Percentiles rank a stretch among this genome's conserved stretches.
phyloP scores from a whole-genome alignment of 2,888 invertebrate genomes.

The Sympetrum striolatum region DNA sequence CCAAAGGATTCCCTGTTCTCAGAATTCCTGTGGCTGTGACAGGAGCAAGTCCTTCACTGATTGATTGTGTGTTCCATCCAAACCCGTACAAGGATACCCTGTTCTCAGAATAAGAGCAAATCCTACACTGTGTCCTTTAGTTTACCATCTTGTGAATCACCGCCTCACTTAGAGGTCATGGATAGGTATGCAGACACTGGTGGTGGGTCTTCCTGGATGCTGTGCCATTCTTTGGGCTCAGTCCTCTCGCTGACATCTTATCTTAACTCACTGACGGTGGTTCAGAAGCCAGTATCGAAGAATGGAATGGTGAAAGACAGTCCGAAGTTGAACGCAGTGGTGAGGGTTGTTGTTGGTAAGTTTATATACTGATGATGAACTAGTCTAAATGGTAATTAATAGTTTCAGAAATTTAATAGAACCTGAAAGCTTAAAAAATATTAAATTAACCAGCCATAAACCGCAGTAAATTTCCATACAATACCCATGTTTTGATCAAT shows the following conservation, averaged over 20 bases:
- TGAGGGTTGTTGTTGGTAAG: slow-evolving; percentile 67
- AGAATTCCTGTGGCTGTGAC: too few relatives aligned
- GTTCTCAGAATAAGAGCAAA: too few relatives aligned
- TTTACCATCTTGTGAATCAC: neutral
- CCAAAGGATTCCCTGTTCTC: too few relatives aligned
- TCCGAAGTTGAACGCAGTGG: slow-evolving; percentile 67
- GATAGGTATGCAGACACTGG: slow-evolving; percentile 71
- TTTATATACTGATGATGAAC: neutral
- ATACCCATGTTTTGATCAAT: too few relatives aligned
- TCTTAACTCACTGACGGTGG: slow-evolving; percentile 69
- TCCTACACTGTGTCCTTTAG: too few relatives aligned
- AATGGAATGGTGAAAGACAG: slow-evolving; percentile 58
- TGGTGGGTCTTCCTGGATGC: neutral
- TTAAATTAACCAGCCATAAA: too few relatives aligned
- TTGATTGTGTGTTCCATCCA: too few relatives aligned
- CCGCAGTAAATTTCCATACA: too few relatives aligned
- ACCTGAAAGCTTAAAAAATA: too few relatives aligned
- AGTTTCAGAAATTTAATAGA: neutral
- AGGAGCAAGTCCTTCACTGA: too few relatives aligned
- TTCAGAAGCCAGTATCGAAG: slow-evolving; percentile 58
- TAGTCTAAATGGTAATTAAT: neutral
- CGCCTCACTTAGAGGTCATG: slow-evolving; percentile 62
- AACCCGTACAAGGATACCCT: too few relatives aligned
- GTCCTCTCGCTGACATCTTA: slow-evolving; percentile 70
- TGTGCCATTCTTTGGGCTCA: neutral